A percentile compares a stretch with the other conserved stretches of the same genome.
These are phyloP conservation scores for Altica lythri DNA, from an alignment of 2,888 invertebrate genomes.

Conservation along the genomic window DNA sequence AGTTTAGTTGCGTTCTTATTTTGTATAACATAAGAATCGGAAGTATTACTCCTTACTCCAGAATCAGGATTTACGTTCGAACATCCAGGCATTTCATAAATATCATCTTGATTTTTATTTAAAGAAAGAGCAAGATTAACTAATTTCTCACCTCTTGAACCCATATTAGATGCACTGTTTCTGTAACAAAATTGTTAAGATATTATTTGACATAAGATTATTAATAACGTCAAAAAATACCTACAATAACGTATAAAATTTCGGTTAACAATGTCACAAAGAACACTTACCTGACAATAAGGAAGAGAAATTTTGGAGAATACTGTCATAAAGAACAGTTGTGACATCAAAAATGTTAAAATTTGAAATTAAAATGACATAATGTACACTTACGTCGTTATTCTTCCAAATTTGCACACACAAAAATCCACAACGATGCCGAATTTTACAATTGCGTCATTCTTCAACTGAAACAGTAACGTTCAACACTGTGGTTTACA, in stretches of 20 bases:
- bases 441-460: constrained; percentile 11
- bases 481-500: not conserved
- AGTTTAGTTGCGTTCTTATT: not conserved
- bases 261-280: constrained; percentile 1
- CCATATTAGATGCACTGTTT: not conserved
- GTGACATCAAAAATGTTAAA: constrained; percentile 3
- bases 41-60: not conserved
- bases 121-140: not conserved
- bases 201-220: not conserved
- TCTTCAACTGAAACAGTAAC: constrained; percentile 1
- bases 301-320: constrained; percentile 1
- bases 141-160: not conserved
- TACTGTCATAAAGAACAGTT: constrained; percentile 1
- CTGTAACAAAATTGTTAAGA: not conserved
- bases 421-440: constrained; percentile 1
- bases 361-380: constrained; percentile 6
- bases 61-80: not conserved
- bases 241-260: not conserved
- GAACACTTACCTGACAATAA: constrained; percentile 2
- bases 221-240: not conserved
- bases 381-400: constrained; percentile 16
- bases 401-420: no score
- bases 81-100: not conserved
- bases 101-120: not conserved
- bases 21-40: not conserved